Base-by-base conservation (phyloP, 1,140 invertebrate genomes). In the Bombus pascuorum region DNA sequence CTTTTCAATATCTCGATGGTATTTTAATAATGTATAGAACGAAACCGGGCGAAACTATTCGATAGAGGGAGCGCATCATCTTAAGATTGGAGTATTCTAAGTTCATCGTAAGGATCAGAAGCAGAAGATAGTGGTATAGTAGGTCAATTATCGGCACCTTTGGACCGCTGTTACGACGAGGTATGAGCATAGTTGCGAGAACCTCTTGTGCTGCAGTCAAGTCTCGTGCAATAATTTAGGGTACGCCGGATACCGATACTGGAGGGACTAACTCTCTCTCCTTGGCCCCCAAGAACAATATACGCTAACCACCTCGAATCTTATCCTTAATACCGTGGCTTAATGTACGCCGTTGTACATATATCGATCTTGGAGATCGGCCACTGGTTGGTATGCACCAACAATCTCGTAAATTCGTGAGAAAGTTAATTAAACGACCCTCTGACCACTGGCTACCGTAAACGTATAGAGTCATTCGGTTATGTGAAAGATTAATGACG, bases 121-220 rank as follows among this genome's bases (percentile, higher is more conserved):
- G 84, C 76, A 53, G 81, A 83, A 85, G 89, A 90, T 90, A 53
- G 47, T 22, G 47, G 47, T 53, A 53, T 53, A 90, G 83, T 86
- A 83, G 89, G 90, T 91, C 90, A 91, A 84, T 90, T 91, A 91
- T 91, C 87, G 90, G 83, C 86, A 90, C 87, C 89, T 88, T 78
- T 86, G 86, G 81, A 75, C 73, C 84, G 81, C 71, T 71, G 84
- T 90, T 90, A 88, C 47, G 73, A 72, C 89, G 70, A 91, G 90
- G 79, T 85, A 88, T 84, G 81, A 77, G 80, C 86, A 91, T 90
- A 91, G 89, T 90, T 91, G 85, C 80, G 78, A 70, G 78, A 82
- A 66, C 42, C 78, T 90, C 81, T 59, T 37, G 66, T 32, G 47
- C 34, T 37, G 65, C 80, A 86, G 83, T 86, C 87, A 76, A 85